These are phyloP conservation scores for Blera fallax DNA, from an alignment of 2,888 invertebrate species.

Conservation along the genomic window DNA sequence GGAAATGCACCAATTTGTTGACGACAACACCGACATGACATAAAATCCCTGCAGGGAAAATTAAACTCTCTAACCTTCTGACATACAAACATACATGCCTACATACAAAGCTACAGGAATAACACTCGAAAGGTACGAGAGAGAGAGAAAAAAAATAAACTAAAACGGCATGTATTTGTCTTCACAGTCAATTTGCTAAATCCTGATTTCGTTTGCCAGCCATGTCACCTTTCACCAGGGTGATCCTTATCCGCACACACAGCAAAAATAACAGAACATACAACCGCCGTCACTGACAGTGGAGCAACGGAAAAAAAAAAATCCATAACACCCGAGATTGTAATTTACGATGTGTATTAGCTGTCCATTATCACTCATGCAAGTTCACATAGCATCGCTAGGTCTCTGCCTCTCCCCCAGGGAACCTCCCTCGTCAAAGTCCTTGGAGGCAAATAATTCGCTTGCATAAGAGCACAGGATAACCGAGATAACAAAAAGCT, in stretches of 20 bases:
- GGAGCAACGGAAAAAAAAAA: constrained; percentile 26
- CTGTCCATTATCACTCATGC: constrained; percentile 73
- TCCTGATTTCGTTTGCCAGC: constrained; percentile 61
- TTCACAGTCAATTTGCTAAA: constrained; percentile 65
- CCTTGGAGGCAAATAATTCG: constrained; percentile 60
- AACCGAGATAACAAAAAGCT: constrained; percentile 60
- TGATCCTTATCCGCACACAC: constrained; percentile 52
- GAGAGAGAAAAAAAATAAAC: neutral
- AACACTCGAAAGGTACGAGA: neutral
- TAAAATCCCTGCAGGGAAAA: constrained; percentile 24
- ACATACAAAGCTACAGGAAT: no score
- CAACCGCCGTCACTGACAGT: constrained; percentile 9
- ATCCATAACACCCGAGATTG: constrained; percentile 66
- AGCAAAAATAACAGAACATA: constrained; percentile 10
- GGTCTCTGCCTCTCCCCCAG: neutral
- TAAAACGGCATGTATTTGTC: constrained; percentile 49
- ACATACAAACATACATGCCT: neutral
- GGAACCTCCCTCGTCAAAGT: neutral
- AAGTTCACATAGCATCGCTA: constrained; percentile 48
- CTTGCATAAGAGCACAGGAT: constrained; percentile 46
- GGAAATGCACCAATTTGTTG: constrained; percentile 53
- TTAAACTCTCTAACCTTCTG: constrained; percentile 9
- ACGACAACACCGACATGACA: constrained; percentile 10
- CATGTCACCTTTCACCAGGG: constrained; percentile 58
- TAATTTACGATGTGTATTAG: constrained; percentile 73